These are phyloP conservation scores for Zosterops borbonicus DNA, from an alignment of 2,113 vertebrate species.

Conservation along the genomic window DNA sequence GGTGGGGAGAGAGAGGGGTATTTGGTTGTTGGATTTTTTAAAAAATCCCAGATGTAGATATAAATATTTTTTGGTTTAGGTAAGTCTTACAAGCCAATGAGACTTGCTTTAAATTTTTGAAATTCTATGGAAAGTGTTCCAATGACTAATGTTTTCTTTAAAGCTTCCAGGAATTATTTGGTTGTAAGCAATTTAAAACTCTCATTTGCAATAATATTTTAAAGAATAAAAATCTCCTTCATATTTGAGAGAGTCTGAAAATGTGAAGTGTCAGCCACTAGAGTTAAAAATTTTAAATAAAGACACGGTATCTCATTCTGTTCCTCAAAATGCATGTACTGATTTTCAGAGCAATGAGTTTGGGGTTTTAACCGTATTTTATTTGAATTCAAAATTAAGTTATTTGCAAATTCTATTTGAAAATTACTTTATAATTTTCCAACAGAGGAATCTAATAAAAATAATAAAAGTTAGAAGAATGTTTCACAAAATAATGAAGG, in stretches of 20 bases:
- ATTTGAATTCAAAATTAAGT: neutral
- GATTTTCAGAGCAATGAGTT: neutral
- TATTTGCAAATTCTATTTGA: neutral
- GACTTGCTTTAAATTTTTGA: neutral
- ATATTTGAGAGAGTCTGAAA: neutral
- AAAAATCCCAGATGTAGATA: neutral
- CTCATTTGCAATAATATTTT: neutral
- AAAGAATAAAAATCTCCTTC: neutral
- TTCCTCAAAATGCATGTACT: neutral
- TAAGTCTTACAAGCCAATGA: neutral
- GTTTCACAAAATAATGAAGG: neutral
- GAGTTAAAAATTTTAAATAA: neutral
- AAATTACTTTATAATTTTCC: neutral
- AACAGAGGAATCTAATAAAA: neutral
- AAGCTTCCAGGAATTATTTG: neutral
- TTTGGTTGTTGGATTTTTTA: neutral
- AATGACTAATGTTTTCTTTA: neutral
- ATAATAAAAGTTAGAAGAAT: neutral
- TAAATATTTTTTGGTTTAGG: neutral
- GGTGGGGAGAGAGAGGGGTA: rapidly evolving
- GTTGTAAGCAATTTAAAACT: neutral
- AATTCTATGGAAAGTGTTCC: neutral
- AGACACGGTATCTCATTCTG: neutral
- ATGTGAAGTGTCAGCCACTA: neutral
- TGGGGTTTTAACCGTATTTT: neutral